A percentile compares a stretch with the other conserved stretches of the same genome.
Conservation (phyloP, 2,113 vertebrate species). For the Ochotona princeps region DNA sequence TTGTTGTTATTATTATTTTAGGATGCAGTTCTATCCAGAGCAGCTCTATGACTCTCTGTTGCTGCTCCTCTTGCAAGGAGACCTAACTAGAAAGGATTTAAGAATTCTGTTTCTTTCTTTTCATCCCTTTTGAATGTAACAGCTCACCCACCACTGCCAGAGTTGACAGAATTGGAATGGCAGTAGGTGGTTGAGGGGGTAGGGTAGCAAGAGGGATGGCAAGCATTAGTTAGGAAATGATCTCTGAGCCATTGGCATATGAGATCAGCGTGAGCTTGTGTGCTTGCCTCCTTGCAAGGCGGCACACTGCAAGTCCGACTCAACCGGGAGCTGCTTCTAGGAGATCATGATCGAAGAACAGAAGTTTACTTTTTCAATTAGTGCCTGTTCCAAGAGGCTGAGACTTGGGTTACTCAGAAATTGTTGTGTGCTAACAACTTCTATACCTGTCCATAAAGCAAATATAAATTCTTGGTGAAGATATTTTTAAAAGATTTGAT, state of each 20-base stretch:
- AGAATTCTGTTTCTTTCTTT: not conserved
- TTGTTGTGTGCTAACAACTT: not conserved
- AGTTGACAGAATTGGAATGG: conserved; percentile 59
- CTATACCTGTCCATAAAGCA: not conserved
- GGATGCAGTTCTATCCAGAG: not conserved
- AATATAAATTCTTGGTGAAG: not conserved
- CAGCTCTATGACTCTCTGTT: not conserved
- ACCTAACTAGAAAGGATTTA: not conserved
- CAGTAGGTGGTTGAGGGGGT: conserved; percentile 61
- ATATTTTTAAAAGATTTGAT: not conserved
- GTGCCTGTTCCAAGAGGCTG: not conserved
- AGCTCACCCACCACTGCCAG: conserved; percentile 42
- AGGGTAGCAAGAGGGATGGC: conserved; percentile 55
- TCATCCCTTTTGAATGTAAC: conserved; percentile 17
- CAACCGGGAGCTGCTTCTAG: conserved; percentile 56
- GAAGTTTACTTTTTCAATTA: conserved; percentile 29
- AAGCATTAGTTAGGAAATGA: conserved; percentile 47
- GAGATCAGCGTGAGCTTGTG: conserved; percentile 35
- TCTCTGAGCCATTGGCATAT: conserved; percentile 57
- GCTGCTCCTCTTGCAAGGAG: not conserved
- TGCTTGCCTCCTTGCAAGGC: conserved; percentile 62
- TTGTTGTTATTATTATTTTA: no score
- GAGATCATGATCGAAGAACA: conserved; percentile 28
- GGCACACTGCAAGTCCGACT: conserved; percentile 37
- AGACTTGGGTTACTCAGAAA: not conserved